These are phyloP conservation scores for Ceyx cyanopectus DNA, from an alignment of 2,113 vertebrate genomes.

Conservation along the genomic window DNA sequence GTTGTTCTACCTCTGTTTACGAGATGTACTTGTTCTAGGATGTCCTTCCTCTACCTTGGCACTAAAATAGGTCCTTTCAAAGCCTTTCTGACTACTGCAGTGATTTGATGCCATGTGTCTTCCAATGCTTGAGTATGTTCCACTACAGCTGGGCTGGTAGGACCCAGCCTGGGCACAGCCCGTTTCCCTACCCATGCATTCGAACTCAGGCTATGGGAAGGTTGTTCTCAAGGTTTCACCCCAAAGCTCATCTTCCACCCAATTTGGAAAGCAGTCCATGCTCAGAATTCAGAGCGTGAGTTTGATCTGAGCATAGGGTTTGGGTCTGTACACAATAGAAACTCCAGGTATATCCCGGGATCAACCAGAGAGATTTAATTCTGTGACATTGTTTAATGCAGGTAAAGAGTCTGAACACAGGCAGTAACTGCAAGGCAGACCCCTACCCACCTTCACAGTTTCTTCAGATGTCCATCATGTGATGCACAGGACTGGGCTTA, in stretches of 20 bases:
- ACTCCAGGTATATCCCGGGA: neutral
- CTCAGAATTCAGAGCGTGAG: fast-evolving
- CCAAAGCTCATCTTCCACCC: neutral
- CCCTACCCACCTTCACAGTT: neutral
- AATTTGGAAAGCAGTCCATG: neutral
- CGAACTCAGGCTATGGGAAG: neutral
- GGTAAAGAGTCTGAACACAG: neutral
- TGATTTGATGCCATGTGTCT: neutral
- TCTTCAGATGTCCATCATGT: neutral
- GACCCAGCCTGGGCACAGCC: neutral
- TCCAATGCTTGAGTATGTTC: neutral
- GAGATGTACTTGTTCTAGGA: neutral
- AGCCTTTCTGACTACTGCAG: neutral
- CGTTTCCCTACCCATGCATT: fast-evolving
- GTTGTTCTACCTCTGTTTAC: neutral
- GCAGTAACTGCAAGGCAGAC: neutral
- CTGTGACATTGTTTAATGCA: neutral
- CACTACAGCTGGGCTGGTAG: neutral
- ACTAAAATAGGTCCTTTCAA: conserved; percentile 49
- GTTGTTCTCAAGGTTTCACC: neutral
- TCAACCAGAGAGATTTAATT: neutral
- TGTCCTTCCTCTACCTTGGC: conserved; percentile 50
- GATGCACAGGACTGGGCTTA: fast-evolving
- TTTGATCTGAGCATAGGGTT: neutral
- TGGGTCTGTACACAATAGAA: fast-evolving